Evolutionary conservation across 2,113 vertebrate species (phyloP).

Genomic region (Pygoscelis adeliae): DNA sequence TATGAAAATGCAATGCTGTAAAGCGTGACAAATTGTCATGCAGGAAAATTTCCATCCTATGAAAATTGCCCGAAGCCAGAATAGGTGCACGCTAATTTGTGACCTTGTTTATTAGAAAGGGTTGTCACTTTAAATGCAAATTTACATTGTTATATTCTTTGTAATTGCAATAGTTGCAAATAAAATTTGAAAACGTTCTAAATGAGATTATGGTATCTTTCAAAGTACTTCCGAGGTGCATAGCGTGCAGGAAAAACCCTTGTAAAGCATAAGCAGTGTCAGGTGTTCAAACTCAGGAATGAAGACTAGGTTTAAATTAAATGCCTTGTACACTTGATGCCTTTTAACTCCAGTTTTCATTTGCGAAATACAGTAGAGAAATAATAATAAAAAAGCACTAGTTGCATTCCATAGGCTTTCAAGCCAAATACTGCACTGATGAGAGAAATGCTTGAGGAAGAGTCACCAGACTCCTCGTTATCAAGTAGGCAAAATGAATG

Average conservation of each 20-base stretch:
- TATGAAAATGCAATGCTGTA: neutral
- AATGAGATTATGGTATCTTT: conserved; percentile 55
- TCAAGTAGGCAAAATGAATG: neutral
- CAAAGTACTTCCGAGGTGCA: conserved; percentile 18
- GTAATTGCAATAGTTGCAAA: conserved; percentile 92
- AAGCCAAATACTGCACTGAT: neutral
- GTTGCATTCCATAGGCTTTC: neutral
- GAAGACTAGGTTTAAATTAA: neutral
- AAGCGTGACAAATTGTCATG: neutral
- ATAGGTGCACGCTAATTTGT: conserved; percentile 51
- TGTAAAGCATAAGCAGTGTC: neutral
- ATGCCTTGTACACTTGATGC: neutral
- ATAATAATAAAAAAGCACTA: neutral
- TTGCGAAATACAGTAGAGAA: neutral
- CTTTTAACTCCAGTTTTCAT: neutral
- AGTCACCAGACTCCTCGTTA: neutral
- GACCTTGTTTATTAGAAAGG: conserved; percentile 79
- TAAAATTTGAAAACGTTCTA: conserved; percentile 78
- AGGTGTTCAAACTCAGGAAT: neutral
- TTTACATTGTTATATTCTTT: conserved; percentile 85
- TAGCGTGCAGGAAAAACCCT: neutral
- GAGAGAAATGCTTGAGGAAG: neutral
- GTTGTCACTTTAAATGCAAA: conserved; percentile 88
- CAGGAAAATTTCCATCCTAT: conserved; percentile 16
- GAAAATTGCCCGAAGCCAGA: conserved; percentile 42